Evolutionary conservation across 2,797 vertebrate species (phyloP).

Genomic region (Darevskia mixta): DNA sequence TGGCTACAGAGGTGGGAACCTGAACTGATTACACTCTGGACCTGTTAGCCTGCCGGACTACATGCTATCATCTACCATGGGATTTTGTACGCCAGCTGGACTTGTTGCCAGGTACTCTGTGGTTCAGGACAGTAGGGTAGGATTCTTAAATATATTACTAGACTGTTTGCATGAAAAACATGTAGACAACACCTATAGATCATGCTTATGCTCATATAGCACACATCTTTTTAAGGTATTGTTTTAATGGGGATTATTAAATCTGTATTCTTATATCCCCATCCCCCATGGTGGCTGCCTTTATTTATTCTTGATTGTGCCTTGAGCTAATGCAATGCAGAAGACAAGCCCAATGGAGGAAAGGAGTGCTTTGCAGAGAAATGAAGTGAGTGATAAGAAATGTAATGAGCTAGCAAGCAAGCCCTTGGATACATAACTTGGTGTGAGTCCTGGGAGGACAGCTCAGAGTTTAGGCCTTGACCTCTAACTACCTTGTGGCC

Average conservation of each 20-base stretch:
- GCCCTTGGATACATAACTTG: background rate
- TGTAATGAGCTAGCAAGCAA: constrained; percentile 18
- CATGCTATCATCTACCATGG: no score
- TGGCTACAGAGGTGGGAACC: no score
- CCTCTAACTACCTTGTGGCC: constrained; percentile 4
- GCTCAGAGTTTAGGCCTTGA: constrained; percentile 23
- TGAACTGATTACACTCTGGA: no score
- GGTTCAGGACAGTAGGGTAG: no score
- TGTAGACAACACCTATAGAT: background rate
- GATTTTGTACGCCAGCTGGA: no score
- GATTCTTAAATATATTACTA: background rate
- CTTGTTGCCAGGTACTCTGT: no score
- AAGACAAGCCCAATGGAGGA: constrained; percentile 9
- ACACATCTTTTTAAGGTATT: background rate
- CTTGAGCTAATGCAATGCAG: background rate
- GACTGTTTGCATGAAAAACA: background rate
- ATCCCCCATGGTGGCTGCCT: background rate
- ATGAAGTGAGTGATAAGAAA: background rate
- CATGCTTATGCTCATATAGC: background rate
- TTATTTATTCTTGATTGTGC: background rate
- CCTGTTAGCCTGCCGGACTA: no score
- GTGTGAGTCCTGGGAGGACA: background rate
- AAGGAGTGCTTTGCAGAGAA: background rate
- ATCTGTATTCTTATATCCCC: background rate
- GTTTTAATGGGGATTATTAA: background rate